Conservation (phyloP, 1,140 invertebrate genomes). For the Drosophila equinoxialis region DNA sequence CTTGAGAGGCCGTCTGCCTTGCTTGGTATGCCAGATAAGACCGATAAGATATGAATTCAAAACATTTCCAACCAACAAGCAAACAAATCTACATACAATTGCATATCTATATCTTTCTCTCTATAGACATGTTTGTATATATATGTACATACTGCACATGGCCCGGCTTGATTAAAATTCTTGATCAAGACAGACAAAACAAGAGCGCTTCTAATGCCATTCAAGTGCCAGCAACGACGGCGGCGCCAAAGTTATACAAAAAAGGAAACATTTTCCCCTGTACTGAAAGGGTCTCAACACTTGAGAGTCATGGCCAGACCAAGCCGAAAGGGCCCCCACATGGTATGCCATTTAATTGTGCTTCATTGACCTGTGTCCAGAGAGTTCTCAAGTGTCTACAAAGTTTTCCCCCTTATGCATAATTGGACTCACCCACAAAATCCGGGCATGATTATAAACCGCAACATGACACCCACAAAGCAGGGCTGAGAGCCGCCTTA, state of each 20-base stretch:
- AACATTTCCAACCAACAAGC: constrained; percentile 32
- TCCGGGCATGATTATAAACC: constrained; percentile 7
- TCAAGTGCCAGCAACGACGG: neutral
- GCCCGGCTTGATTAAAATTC: constrained; percentile 53
- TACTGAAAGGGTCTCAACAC: constrained; percentile 9
- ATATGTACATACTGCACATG: constrained; percentile 38
- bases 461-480: constrained; percentile 10
- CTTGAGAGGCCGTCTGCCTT: constrained; percentile 39
- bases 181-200: constrained; percentile 39
- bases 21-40: constrained; percentile 63
- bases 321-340: neutral
- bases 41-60: constrained; percentile 59
- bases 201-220: constrained; percentile 29
- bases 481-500: neutral
- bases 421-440: constrained; percentile 42
- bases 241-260: constrained; percentile 55
- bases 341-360: constrained; percentile 62
- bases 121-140: constrained; percentile 24
- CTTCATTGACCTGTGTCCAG: constrained; percentile 60
- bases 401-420: constrained; percentile 51
- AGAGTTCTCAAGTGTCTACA: constrained; percentile 62
- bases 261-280: constrained; percentile 6
- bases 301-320: constrained; percentile 30
- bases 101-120: constrained; percentile 23
- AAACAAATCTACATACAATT: constrained; percentile 21